These are phyloP conservation scores for Lates japonicus DNA, from an alignment of 2,797 vertebrate genomes.

Conservation along the genomic window DNA sequence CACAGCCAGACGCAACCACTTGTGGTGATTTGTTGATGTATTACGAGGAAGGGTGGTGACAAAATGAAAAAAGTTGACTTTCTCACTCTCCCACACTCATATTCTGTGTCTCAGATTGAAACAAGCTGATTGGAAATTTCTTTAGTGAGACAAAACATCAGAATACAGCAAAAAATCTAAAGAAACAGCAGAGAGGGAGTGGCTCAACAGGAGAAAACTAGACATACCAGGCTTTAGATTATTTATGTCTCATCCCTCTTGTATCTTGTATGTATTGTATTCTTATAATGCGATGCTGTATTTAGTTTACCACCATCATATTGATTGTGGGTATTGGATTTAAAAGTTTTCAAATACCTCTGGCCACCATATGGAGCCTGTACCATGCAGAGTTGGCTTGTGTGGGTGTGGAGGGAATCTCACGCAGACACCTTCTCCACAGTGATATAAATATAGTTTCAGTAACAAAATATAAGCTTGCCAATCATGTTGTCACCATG, in stretches of 20 bases:
- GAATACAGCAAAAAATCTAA: constrained; percentile 8
- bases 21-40: constrained; percentile 69
- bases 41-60: constrained; percentile 41
- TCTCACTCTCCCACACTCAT: neutral
- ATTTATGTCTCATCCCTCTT: constrained; percentile 10
- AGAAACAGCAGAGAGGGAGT: constrained; percentile 1
- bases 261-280: neutral
- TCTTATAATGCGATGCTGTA: constrained; percentile 11
- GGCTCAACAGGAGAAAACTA: neutral
- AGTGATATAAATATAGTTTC: constrained; percentile 40
- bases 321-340: neutral
- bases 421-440: constrained; percentile 3
- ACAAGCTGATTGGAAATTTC: neutral
- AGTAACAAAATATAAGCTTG: constrained; percentile 5
- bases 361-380: constrained; percentile 17
- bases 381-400: neutral
- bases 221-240: constrained; percentile 18
- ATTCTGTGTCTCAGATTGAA: neutral
- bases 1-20: constrained; percentile 63
- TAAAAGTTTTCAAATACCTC: constrained; percentile 4
- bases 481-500: constrained; percentile 36
- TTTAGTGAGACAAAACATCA: neutral
- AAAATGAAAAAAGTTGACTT: constrained; percentile 36
- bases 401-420: neutral
- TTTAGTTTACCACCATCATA: constrained; percentile 1